phyloP scores from a whole-genome alignment of 1,140 invertebrate genomes.

The Trypoxylus dichotomus region DNA sequence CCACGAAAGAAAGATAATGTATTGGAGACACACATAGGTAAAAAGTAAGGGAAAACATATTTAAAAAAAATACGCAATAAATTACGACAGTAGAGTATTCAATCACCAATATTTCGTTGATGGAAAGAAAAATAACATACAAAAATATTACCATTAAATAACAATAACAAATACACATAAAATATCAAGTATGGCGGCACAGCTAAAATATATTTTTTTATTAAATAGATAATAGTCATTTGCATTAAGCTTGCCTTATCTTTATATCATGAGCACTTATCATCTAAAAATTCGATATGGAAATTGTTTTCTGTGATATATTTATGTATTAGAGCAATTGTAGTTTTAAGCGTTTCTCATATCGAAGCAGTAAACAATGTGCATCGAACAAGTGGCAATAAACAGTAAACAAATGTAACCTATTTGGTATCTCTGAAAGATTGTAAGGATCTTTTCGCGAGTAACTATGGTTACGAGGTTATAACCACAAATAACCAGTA shows the following conservation, averaged over 20 bases:
- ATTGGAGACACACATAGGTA: neutral
- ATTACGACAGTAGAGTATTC: neutral
- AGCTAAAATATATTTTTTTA: neutral
- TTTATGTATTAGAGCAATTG: neutral
- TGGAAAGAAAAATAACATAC: neutral
- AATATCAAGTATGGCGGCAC: constrained; percentile 16
- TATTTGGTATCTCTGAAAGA: neutral
- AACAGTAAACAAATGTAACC: no score
- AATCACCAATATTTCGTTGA: constrained; percentile 3
- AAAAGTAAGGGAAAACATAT: neutral
- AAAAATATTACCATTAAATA: neutral
- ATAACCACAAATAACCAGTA: no score
- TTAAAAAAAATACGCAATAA: neutral
- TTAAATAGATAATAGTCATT: neutral
- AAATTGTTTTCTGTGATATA: constrained; percentile 24
- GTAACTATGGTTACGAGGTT: no score
- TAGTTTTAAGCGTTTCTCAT: neutral
- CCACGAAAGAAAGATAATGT: neutral
- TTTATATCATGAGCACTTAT: constrained; percentile 10
- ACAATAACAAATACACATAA: neutral
- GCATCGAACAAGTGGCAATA: neutral
- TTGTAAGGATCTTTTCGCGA: no score
- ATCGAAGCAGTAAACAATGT: neutral
- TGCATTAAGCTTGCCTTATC: constrained; percentile 8
- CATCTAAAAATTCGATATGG: constrained; percentile 18